Evolutionary conservation across 2,113 vertebrate genomes (phyloP), one percentile per base, ranked within the genome.

Genomic region (Notothenia rossii): DNA sequence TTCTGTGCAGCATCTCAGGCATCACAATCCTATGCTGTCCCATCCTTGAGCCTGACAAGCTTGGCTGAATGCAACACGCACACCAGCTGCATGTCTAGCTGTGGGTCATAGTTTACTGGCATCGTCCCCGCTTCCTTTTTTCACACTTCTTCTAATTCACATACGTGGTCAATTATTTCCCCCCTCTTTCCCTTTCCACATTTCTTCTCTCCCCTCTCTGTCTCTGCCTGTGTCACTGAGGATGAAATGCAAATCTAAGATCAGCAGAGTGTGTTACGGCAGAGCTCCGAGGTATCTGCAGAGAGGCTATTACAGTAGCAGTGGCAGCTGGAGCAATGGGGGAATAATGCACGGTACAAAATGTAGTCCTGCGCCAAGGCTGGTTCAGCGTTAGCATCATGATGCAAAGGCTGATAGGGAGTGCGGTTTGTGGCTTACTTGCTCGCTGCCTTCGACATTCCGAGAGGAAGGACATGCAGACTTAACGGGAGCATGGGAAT

Each of bases 271-370:
- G 85, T 92, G 80, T 88, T 64, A 73, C 72, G 73, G 64, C 72
- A 74, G 77, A 84, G 74, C 79, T 85, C 74, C 75, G 77, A 81
- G 67, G 72, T 73, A 78, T 82, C 82, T 86, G 78, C 82, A 83
- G 81, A 78, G 82, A 84, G 82, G 86, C 66, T 79, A 62, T 83
- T 49, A 79, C 75, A 83, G 82, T 86, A 80, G 58, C 86, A 59
- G 82, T 64, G 63, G 74, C 72, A 81, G 72, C 81, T 77, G 83
- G 72, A 82, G 84, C 69, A 79, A 68, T 72, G 49, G 36, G 46
- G 64, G 79, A 75, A 77, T 82, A 83, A 84, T 72, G 60, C 79
- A 89, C 76, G 56, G 82, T 77, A 20, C 54, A 72, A 86, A 77
- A 88, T 88, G 20, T 81, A 55, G 77, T 86, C 64, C 88, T 84